Evolutionary conservation across 2,888 invertebrate genomes (phyloP), one percentile per base, ranked within the genome.

Genomic region (Sthenelais limicola): DNA sequence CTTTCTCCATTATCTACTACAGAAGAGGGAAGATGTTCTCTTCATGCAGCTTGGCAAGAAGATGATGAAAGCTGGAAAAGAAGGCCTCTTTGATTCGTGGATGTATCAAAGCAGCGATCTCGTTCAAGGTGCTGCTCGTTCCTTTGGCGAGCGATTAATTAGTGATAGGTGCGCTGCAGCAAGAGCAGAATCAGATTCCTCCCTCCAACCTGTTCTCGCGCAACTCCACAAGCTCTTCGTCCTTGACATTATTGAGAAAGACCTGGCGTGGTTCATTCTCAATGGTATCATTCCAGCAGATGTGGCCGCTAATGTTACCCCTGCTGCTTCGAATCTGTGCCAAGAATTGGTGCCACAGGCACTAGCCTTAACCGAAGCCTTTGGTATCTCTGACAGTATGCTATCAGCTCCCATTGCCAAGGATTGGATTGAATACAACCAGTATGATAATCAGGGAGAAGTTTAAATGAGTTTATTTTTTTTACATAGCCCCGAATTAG

Each of bases 91-190:
- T 52, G 75, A 79, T 21, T 74, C 77, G 5, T 81, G 81, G 81
- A 81, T 81, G 81, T 77, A 77, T 32, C 68, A 81, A n/a, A 72
- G 76, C 48, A 79, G 79, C 52, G 81, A 81, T 68, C 68, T 74
- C 15, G 73, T 81, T 33, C 81, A 81, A 70, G 58, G 58, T 3
- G 75, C 78, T 9, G 79, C 79, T 21, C 71, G 68, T 35, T 70
- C 80, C 9, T 81, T 74, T 69, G 80, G 75, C 26, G 76, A 79
- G 54, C 74, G 74, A 24, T 62, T 81, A 21, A 73, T 78, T 43
- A 77, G 76, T 56, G 77, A 80, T 54, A 71, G 75, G 47, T 80
- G 79, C 62, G 52, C 54, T 26, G 71, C 68, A 43, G 76, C 51
- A 15, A 69, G 75, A 24, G 71, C 71, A 24, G 56, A 71, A 24